Conservation (phyloP, 2,888 invertebrate genomes). For the Drosophila algonquin region DNA sequence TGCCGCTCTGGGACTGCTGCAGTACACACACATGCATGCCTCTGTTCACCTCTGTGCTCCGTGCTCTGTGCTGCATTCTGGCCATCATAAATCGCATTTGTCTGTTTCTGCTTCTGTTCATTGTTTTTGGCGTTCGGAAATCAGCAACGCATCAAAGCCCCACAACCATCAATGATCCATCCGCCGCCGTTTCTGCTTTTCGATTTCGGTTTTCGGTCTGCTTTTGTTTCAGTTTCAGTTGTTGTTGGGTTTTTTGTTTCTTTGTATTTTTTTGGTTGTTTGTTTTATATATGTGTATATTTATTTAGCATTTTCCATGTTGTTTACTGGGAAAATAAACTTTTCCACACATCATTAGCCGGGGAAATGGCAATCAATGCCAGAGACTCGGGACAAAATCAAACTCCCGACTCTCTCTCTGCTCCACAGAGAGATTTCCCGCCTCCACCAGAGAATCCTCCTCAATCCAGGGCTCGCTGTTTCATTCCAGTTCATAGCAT, state of each 20-base stretch:
- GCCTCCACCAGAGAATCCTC: not conserved
- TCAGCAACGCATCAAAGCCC: slow-evolving; percentile 39
- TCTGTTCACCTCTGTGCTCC: not conserved
- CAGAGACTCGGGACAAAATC: slow-evolving; percentile 44
- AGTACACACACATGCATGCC: no score
- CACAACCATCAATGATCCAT: slow-evolving; percentile 1
- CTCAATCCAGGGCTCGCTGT: not conserved
- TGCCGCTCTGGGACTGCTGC: not conserved
- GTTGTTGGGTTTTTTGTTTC: not conserved
- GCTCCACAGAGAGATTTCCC: no score
- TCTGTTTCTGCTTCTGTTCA: slow-evolving; percentile 21
- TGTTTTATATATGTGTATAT: slow-evolving; percentile 55
- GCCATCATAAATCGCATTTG: slow-evolving; percentile 41
- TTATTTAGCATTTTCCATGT: slow-evolving; percentile 70
- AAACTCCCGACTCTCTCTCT: not conserved
- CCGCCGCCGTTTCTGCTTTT: slow-evolving; percentile 39
- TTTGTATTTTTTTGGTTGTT: slow-evolving; percentile 23
- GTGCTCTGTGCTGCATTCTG: slow-evolving; percentile 1
- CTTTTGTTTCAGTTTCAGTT: slow-evolving; percentile 11
- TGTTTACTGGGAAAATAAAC: slow-evolving; percentile 77
- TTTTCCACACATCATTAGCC: slow-evolving; percentile 74
- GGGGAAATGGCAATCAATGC: slow-evolving; percentile 68
- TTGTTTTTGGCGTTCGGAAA: slow-evolving; percentile 44
- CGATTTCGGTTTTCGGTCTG: slow-evolving; percentile 2
- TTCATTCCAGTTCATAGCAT: not conserved